These are phyloP conservation scores for Cnemophilus loriae DNA, from an alignment of 2,113 vertebrate genomes.

Conservation along the genomic window DNA sequence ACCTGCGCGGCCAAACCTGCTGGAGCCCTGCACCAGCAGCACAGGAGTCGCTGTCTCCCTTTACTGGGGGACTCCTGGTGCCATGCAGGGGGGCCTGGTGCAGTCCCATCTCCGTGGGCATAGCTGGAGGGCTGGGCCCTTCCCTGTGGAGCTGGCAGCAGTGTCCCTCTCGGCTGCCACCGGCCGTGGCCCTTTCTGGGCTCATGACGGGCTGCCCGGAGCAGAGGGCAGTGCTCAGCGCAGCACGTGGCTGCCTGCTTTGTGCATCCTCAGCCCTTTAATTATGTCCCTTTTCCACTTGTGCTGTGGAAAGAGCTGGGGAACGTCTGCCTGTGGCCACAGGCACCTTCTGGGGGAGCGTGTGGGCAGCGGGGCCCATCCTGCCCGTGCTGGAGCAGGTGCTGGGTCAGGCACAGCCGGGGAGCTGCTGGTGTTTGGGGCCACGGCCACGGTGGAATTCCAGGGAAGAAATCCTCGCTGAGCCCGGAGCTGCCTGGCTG, in stretches of 20 bases:
- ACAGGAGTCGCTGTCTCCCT: not conserved
- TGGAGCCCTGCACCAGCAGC: not conserved
- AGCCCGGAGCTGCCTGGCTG: not conserved
- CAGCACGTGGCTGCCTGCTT: not conserved
- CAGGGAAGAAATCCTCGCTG: not conserved
- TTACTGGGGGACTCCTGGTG: accelerated
- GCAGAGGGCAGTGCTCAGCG: not conserved
- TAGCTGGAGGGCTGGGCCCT: not conserved
- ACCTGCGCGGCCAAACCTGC: accelerated
- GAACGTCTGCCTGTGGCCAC: not conserved
- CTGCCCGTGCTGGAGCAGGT: not conserved
- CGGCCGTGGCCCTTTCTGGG: accelerated
- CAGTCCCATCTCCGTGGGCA: not conserved
- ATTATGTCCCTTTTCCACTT: not conserved
- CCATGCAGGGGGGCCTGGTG: not conserved
- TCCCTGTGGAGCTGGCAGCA: not conserved
- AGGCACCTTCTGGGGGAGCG: not conserved
- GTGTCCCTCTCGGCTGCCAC: accelerated
- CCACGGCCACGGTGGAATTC: accelerated
- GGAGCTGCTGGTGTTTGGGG: not conserved
- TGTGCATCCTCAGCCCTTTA: slow-evolving; percentile 55
- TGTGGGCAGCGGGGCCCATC: not conserved
- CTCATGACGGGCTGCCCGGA: not conserved
- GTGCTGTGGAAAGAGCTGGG: not conserved
- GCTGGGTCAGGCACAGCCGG: not conserved